Evolutionary conservation across 2,797 vertebrate species (phyloP).

Genomic region (Chanos chanos): DNA sequence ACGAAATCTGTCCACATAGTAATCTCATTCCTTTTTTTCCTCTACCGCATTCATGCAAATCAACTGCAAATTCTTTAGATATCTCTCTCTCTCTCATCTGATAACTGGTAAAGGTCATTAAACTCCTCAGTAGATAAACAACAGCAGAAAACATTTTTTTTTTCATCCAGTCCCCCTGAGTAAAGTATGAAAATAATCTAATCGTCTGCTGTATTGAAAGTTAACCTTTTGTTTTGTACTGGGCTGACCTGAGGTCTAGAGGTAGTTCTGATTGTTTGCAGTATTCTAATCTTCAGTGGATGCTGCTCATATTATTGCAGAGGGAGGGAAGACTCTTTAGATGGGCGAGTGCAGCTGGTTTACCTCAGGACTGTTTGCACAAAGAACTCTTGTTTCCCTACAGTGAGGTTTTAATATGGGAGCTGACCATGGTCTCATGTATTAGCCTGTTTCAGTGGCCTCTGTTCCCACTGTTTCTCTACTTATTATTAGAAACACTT

Average conservation of each 20-base stretch:
- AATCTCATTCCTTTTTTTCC: constrained; percentile 9
- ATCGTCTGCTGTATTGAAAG: no score
- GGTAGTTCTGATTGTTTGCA: no score
- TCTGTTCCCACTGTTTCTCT: constrained; percentile 29
- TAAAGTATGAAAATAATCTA: no score
- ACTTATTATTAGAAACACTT: constrained; percentile 45
- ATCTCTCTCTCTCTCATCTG: background rate
- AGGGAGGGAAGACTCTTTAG: no score
- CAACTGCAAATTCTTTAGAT: constrained; percentile 21
- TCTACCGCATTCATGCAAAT: constrained; percentile 31
- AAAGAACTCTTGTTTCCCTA: background rate
- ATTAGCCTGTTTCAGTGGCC: constrained; percentile 26
- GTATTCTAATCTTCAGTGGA: no score
- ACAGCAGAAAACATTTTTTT: no score
- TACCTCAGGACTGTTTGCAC: background rate
- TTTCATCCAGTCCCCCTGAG: no score
- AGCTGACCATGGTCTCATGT: constrained; percentile 1
- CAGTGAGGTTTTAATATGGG: constrained; percentile 14
- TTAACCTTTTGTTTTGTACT: no score
- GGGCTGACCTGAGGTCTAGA: no score
- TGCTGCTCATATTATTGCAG: no score
- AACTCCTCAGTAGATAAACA: no score
- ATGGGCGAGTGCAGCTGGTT: background rate
- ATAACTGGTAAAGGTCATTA: no score
- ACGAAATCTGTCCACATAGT: background rate